These are phyloP conservation scores for Corythornis cristatus DNA, from an alignment of 2,113 vertebrate species.

Conservation along the genomic window DNA sequence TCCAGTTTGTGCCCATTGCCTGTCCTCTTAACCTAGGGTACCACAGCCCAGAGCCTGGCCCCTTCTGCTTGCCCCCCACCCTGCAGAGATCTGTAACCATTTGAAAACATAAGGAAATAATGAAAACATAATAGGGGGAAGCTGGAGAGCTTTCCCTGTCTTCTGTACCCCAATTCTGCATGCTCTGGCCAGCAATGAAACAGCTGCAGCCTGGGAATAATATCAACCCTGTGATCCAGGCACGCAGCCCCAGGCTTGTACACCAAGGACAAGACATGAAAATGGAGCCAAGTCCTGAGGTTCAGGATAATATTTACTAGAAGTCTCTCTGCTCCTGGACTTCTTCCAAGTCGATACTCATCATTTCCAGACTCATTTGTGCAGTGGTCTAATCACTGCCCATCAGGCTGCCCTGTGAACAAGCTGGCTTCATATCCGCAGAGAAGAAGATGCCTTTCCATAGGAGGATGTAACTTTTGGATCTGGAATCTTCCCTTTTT, in stretches of 20 bases:
- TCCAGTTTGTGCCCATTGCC: too few relatives aligned
- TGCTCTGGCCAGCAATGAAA: not conserved
- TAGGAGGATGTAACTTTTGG: not conserved
- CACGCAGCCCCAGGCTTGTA: not conserved
- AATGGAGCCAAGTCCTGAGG: not conserved
- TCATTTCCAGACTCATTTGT: not conserved
- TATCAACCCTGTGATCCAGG: not conserved
- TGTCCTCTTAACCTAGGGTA: too few relatives aligned
- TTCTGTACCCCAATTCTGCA: not conserved
- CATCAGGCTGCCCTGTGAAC: not conserved
- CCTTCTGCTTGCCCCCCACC: too few relatives aligned
- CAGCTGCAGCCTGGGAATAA: not conserved
- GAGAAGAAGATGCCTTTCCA: not conserved
- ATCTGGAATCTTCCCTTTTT: not conserved
- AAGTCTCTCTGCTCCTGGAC: not conserved
- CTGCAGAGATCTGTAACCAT: too few relatives aligned
- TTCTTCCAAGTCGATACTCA: not conserved
- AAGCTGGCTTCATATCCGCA: not conserved
- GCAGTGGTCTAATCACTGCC: not conserved
- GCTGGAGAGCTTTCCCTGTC: not conserved
- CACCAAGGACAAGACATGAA: not conserved
- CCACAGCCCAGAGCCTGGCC: too few relatives aligned
- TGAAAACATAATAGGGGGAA: too few relatives aligned
- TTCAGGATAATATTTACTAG: not conserved
- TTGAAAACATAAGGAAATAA: too few relatives aligned